Percentiles rank a stretch among this genome's conserved stretches.
Conservation (phyloP, 1,140 invertebrate genomes). For the Palaemon carinicauda region DNA sequence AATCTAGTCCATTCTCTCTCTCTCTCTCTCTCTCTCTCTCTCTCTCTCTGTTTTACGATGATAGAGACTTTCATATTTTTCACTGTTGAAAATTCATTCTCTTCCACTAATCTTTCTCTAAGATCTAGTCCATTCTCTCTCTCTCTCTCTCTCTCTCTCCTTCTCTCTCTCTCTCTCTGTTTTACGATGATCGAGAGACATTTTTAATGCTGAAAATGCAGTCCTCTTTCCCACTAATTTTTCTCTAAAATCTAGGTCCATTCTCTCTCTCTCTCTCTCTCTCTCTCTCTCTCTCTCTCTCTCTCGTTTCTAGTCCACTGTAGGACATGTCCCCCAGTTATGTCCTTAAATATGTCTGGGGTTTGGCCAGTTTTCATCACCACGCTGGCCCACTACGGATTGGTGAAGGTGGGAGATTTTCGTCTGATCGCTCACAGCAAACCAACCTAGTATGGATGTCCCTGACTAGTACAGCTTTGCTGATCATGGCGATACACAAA, state of each 20-base stretch:
- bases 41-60: background rate
- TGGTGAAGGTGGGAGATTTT: too few species aligned
- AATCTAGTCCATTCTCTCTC: background rate
- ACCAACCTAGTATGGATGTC: too few species aligned
- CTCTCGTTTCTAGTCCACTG: too few species aligned
- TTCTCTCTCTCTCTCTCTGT: background rate
- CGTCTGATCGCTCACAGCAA: too few species aligned
- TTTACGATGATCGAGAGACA: background rate
- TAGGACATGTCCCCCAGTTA: too few species aligned
- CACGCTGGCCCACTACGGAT: too few species aligned
- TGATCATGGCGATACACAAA: background rate
- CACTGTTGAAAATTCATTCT: background rate
- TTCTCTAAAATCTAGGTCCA: background rate
- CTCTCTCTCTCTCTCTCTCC: background rate
- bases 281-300: background rate
- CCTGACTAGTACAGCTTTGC: too few species aligned
- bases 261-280: background rate
- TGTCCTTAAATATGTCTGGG: too few species aligned
- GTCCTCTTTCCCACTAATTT: background rate
- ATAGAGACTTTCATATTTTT: background rate
- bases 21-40: conserved; percentile 8
- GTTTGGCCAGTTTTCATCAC: too few species aligned
- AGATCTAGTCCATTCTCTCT: background rate
- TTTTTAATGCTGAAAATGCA: background rate
- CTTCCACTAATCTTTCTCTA: too few species aligned